Evolutionary conservation across 1,140 invertebrate species (phyloP).

Genomic region (Portunus trituberculatus): DNA sequence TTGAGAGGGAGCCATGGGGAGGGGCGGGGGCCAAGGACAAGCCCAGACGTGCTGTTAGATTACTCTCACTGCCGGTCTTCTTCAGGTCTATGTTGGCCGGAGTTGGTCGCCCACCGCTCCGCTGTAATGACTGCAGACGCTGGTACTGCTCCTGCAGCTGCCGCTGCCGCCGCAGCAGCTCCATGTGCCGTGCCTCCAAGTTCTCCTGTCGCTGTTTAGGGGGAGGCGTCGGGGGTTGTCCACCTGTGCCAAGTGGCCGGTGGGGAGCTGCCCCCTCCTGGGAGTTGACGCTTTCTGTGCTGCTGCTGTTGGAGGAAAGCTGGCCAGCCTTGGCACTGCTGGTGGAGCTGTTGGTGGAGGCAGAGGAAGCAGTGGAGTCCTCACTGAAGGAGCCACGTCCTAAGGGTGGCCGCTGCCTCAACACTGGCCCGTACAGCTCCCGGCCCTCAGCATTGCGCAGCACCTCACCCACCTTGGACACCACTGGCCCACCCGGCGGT

Average conservation of each 20-base stretch:
- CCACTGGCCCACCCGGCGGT: constrained; percentile 63
- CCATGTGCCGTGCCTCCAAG: constrained; percentile 79
- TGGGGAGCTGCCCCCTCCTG: constrained; percentile 77
- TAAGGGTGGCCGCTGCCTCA: constrained; percentile 75
- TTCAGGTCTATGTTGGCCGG: constrained; percentile 73
- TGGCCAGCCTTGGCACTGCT: constrained; percentile 73
- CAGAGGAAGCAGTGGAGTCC: constrained; percentile 77
- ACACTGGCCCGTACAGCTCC: constrained; percentile 73
- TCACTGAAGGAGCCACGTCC: constrained; percentile 76
- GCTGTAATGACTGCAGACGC: constrained; percentile 79
- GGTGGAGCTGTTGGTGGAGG: constrained; percentile 73
- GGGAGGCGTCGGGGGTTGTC: constrained; percentile 57
- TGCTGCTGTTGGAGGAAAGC: constrained; percentile 78
- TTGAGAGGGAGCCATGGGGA: constrained; percentile 67
- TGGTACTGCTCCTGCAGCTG: constrained; percentile 80
- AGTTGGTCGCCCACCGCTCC: constrained; percentile 70
- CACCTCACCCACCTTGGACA: constrained; percentile 64
- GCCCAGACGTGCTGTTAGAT: constrained; percentile 60
- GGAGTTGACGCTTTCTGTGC: constrained; percentile 79
- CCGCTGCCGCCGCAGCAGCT: constrained; percentile 79
- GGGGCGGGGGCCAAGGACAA: constrained; percentile 64
- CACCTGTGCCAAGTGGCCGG: constrained; percentile 34
- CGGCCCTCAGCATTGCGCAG: constrained; percentile 73
- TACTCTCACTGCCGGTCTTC: constrained; percentile 72
- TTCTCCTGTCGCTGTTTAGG: constrained; percentile 79